A percentile compares a stretch with the other conserved stretches of the same genome.
These are phyloP conservation scores for Nicator chloris DNA, from an alignment of 2,113 vertebrate genomes.

Conservation along the genomic window DNA sequence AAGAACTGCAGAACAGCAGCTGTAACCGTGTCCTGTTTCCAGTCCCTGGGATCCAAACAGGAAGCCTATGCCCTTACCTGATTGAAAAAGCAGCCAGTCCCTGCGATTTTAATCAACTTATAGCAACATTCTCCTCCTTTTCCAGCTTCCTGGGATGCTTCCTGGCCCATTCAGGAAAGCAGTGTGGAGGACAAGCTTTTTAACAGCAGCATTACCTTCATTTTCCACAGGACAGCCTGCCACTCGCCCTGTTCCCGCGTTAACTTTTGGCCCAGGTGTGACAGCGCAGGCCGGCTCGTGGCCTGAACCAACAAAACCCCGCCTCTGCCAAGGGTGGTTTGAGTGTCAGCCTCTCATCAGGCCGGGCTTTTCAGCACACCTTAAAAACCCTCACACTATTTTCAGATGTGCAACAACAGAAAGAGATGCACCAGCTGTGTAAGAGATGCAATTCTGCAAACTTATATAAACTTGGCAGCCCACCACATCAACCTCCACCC, in stretches of 20 bases:
- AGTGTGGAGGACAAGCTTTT: background rate
- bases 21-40: background rate
- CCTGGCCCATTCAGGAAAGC: background rate
- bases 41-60: background rate
- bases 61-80: conserved; percentile 44
- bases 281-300: background rate
- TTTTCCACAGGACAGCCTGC: background rate
- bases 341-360: background rate
- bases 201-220: background rate
- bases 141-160: conserved; percentile 25
- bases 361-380: background rate
- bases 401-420: background rate
- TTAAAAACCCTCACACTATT: background rate
- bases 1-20: background rate
- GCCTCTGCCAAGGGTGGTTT: background rate
- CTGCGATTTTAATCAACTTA: background rate
- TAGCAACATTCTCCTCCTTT: background rate
- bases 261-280: conserved; percentile 5
- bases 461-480: background rate
- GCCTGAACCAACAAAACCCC: background rate
- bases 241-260: background rate
- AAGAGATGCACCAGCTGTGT: background rate
- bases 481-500: background rate
- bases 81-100: conserved; percentile 12
- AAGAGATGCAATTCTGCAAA: background rate